Conservation (phyloP, 53 echinoderm and acorn worm species). For the Holothuria leucospilota region DNA sequence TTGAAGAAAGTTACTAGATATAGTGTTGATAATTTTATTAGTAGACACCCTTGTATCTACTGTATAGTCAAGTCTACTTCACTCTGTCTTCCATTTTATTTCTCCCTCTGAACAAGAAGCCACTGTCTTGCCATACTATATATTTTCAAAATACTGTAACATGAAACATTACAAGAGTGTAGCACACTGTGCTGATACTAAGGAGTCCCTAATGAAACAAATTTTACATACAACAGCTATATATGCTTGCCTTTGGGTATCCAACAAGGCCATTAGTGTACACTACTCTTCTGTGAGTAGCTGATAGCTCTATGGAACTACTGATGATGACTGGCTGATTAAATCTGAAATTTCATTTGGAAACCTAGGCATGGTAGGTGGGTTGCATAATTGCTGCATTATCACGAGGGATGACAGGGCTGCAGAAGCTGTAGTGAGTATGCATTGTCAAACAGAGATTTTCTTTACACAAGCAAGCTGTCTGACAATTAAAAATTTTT, state of each 20-base stretch:
- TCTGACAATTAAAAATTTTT: neutral
- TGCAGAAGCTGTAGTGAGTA: neutral
- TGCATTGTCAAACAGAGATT: neutral
- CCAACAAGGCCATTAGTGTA: slow-evolving; percentile 16
- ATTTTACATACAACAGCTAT: no score
- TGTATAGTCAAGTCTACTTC: no score
- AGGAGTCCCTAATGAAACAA: neutral
- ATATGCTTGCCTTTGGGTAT: neutral
- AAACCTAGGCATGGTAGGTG: slow-evolving; percentile 18
- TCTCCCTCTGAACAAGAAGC: no score
- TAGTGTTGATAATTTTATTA: no score
- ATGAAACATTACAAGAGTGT: no score
- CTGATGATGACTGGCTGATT: slow-evolving; percentile 35
- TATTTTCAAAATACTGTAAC: no score
- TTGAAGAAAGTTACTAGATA: no score
- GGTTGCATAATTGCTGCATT: slow-evolving; percentile 42
- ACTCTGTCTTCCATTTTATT: no score
- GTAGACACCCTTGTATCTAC: no score
- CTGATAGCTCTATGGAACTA: neutral
- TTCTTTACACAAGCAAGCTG: slow-evolving; percentile 11
- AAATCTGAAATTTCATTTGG: slow-evolving; percentile 49
- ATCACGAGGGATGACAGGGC: neutral
- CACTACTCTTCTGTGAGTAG: neutral
- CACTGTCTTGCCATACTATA: no score
- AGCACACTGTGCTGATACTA: no score